Base-by-base conservation (phyloP, 37 sponge, comb jelly and placozoan genomes). In the Oopsacas minuta region DNA sequence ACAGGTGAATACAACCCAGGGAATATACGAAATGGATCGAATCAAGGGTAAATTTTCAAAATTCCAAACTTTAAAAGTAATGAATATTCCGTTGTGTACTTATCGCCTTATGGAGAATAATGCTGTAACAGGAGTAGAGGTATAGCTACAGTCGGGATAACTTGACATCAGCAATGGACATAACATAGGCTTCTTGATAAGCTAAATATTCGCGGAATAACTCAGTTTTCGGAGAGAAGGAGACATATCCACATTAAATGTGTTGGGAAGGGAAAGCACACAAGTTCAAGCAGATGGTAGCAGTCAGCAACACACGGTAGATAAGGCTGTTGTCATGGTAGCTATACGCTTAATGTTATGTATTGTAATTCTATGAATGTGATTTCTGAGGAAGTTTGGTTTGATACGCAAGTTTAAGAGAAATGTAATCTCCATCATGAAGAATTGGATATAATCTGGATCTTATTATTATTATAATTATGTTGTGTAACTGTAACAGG, bases 231-330 rank as follows among this genome's bases (percentile, higher is more conserved):
- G 49, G 15, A 42, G 49, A 42, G 49, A 42, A 8, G 49, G 49
- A 42, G 49, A 42, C 49, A 42, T 17, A 42, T 42, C 49, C 49
- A 42, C 49, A 17, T 42, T n/a, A n/a, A 42, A 15, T 17, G 49
- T 15, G 49, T 61, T 61, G 30, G 20, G 5, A n/a, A 20, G 22
- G 30, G 75, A 61, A 61, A 61, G 75, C 75, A 61, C 22, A 61
- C 75, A 61, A 61, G 75, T 61, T 61, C 30, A 10, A 61, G 75
- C 75, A 61, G 22, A 61, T 61, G 75, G 75, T n/a, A 25, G 30
- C 75, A n/a, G 28, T 61, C 75, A 61, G 30, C 75, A 61, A 25
- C 30, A n/a, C 75, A 61, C 22, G 30, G 28, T 17, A 42, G 49
- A 42, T 42, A 42, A 42, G 8, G 15, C 49, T 17, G 15, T 17